Percentiles rank a stretch among this genome's conserved stretches.
Evolutionary conservation across 1,140 invertebrate genomes (phyloP).

Genomic region (Drosophila mayri): DNA sequence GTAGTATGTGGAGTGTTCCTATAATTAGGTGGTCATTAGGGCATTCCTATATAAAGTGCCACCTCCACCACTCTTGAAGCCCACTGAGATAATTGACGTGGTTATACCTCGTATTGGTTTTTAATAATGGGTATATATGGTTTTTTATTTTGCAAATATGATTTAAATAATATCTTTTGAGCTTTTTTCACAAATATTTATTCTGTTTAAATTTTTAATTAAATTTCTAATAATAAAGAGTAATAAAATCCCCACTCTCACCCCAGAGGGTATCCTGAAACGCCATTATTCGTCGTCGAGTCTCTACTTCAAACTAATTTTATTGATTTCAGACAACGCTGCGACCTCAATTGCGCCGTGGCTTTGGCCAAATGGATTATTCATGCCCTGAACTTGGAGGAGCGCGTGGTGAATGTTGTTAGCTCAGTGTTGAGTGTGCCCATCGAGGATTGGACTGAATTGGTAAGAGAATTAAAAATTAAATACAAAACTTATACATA

Average conservation of each 20-base stretch:
- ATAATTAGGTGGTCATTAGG: constrained; percentile 14
- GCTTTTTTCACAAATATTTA: not conserved
- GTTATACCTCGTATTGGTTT: not conserved
- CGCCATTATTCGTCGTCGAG: not conserved
- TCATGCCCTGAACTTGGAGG: constrained; percentile 73
- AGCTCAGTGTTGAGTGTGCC: constrained; percentile 70
- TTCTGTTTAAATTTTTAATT: not conserved
- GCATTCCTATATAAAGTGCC: not conserved
- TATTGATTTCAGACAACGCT: constrained; percentile 65
- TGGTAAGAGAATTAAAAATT: constrained; percentile 42
- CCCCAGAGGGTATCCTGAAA: constrained; percentile 1
- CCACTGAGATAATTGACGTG: constrained; percentile 9
- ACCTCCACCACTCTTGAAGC: not conserved
- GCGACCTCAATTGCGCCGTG: constrained; percentile 79
- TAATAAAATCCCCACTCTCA: not conserved
- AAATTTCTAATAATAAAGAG: not conserved
- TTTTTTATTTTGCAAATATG: not conserved
- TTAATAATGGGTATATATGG: not conserved
- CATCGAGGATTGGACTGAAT: constrained; percentile 78
- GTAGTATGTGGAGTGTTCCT: not conserved
- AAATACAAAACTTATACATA: not conserved
- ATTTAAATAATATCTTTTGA: not conserved
- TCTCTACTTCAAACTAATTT: constrained; percentile 4
- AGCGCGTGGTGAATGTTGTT: constrained; percentile 75
- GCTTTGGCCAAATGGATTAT: constrained; percentile 76